Evolutionary conservation across 2,113 vertebrate genomes (phyloP).

Genomic region (Periophthalmus modestus): DNA sequence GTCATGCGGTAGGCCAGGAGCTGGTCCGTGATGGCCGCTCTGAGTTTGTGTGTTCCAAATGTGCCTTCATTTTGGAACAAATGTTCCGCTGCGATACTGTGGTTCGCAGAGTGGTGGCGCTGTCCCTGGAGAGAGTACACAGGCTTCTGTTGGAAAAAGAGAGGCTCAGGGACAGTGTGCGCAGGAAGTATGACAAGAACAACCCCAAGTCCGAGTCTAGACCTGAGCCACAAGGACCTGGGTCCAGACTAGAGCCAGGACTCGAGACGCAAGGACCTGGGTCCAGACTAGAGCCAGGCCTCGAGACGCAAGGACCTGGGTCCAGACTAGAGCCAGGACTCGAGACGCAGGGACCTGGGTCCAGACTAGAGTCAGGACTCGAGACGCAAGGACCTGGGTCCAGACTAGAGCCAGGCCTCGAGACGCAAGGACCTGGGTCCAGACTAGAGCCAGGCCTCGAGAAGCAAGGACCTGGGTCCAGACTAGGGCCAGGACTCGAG

Average conservation of each 20-base stretch:
- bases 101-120: conserved; percentile 89
- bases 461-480: conserved; percentile 41
- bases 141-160: conserved; percentile 91
- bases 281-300: conserved; percentile 6
- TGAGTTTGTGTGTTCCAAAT: conserved; percentile 95
- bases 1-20: conserved; percentile 86
- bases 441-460: conserved; percentile 15
- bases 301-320: conserved; percentile 13
- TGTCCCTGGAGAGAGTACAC: conserved; percentile 90
- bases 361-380: conserved; percentile 11
- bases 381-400: conserved; percentile 16
- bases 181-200: conserved; percentile 84
- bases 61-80: conserved; percentile 93
- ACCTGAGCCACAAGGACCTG: conserved; percentile 7
- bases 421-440: too few species aligned
- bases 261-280: too few species aligned
- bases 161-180: conserved; percentile 87
- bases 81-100: conserved; percentile 94
- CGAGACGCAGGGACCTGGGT: too few species aligned
- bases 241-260: conserved; percentile 32
- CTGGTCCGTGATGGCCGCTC: conserved; percentile 85
- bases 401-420: conserved; percentile 26
- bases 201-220: conserved; percentile 63
- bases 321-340: conserved; percentile 27
- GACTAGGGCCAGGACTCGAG: too few species aligned